Evolutionary conservation across 2,888 invertebrate species (phyloP).

Genomic region (Drosophila incognita): DNA sequence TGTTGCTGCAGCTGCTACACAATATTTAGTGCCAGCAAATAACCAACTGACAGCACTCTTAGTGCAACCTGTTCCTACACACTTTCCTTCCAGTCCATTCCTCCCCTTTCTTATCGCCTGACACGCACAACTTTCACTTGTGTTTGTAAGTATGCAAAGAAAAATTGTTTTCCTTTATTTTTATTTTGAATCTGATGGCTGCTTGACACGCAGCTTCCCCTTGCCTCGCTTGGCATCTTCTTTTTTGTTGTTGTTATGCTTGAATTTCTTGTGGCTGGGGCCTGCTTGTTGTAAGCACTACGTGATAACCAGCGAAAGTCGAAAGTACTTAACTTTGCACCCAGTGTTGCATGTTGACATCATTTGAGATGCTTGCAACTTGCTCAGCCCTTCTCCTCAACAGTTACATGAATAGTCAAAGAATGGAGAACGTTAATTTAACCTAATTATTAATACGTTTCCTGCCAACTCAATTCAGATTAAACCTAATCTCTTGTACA

Average conservation of each 20-base stretch:
- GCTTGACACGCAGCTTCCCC: conserved; percentile 28
- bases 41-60: conserved; percentile 20
- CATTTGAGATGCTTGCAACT: conserved; percentile 39
- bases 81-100: background rate
- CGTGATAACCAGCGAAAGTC: conserved; percentile 49
- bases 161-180: conserved; percentile 45
- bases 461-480: background rate
- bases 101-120: conserved; percentile 7
- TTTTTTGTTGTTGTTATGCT: background rate
- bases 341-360: conserved; percentile 48
- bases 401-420: background rate
- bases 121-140: conserved; percentile 72
- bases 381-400: background rate
- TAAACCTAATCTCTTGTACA: background rate
- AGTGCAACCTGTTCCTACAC: conserved; percentile 5
- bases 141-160: conserved; percentile 63
- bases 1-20: conserved; percentile 23
- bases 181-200: conserved; percentile 24
- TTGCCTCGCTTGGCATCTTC: conserved; percentile 1
- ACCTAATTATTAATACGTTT: background rate
- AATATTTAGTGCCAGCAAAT: conserved; percentile 31
- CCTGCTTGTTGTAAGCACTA: conserved; percentile 23
- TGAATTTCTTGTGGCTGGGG: background rate
- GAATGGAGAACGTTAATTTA: background rate
- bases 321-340: conserved; percentile 49